phyloP scores from a whole-genome alignment of 2,113 vertebrate genomes.

The Holacanthus passer region DNA sequence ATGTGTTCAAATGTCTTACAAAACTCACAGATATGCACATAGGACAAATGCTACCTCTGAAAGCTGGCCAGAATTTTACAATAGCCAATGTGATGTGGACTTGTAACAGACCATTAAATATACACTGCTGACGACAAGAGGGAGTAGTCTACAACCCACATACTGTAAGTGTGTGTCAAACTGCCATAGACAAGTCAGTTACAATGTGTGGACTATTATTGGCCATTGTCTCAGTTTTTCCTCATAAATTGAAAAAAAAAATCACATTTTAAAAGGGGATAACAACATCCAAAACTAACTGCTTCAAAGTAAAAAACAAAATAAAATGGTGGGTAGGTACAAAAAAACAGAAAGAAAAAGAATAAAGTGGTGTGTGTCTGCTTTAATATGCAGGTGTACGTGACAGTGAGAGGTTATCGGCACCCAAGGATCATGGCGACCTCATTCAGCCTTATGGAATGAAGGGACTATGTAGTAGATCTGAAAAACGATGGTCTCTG shows the following conservation, averaged over 20 bases:
- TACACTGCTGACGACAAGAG: constrained; percentile 77
- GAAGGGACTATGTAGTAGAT: constrained; percentile 93
- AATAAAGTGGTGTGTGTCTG: constrained; percentile 86
- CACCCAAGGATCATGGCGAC: constrained; percentile 92
- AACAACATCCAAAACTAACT: constrained; percentile 86
- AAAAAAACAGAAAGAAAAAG: constrained; percentile 83
- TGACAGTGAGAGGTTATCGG: constrained; percentile 89
- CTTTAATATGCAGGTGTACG: constrained; percentile 90
- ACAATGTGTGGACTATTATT: constrained; percentile 82
- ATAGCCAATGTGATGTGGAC: constrained; percentile 80
- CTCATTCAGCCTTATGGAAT: constrained; percentile 94
- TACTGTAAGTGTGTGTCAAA: constrained; percentile 85
- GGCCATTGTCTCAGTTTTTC: constrained; percentile 70
- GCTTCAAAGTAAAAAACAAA: constrained; percentile 80
- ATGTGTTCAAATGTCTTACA: constrained; percentile 71
- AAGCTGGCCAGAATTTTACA: constrained; percentile 83
- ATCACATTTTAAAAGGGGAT: constrained; percentile 83
- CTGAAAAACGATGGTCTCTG: constrained; percentile 91
- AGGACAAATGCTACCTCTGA: constrained; percentile 86
- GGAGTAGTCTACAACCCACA: constrained; percentile 84
- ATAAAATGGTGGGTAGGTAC: constrained; percentile 60
- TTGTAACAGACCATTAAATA: constrained; percentile 85
- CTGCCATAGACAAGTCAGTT: constrained; percentile 84
- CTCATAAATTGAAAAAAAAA: constrained; percentile 84
- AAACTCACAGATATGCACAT: constrained; percentile 86